Base-by-base conservation (phyloP, 2,113 vertebrate genomes). In the Cottus gobio region DNA sequence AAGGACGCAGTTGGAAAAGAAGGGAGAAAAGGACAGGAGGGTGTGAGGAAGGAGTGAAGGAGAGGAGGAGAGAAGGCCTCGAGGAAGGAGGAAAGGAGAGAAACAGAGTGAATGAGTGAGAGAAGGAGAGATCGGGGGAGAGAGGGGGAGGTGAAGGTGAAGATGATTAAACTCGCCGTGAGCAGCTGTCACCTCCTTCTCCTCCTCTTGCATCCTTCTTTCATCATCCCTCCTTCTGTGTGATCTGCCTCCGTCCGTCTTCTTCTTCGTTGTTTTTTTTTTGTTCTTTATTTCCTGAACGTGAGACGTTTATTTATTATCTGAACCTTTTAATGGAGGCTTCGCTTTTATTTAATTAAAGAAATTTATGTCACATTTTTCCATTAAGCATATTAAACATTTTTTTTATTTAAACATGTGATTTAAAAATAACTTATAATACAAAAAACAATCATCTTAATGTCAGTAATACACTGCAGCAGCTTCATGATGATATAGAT, bases 151-250 rank as follows among this genome's bases (percentile, higher is more conserved):
- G 82, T 77, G 69, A 62, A 71, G 77, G 82, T 84, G 80, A 85
- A 71, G 80, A 56, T 75, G 69, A 80, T 85, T 80, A 74, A 66
- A 85, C 46, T 31, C 37, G 30, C 65, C 70, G 39, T 0, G 39
- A 57, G 73, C 79, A 85, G 79, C 69, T 80, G 79, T 80, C 79
- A 9, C 56, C 24, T 52, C 66, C 78, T 82, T 36, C 74, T 75
- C 63, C 44, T 77, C 78, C 3, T 81, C 78, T 84, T 86, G 68
- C 84, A 5, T 73, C 75, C 71, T 67, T 79, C 87, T 89, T 84
- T 86, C 87, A 84, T 89, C 87, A 89, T 86, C 82, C 46, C 37
- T 75, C 12, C 4, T 44, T 65, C 62, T 30, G 48, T 82, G 36
- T 42, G 75, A 42, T 56, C 82, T 64, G 37, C 37, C 72, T 34